Evolutionary conservation across 92 coral and sea anemone genomes (phyloP).

Genomic region (Ricordea florida): DNA sequence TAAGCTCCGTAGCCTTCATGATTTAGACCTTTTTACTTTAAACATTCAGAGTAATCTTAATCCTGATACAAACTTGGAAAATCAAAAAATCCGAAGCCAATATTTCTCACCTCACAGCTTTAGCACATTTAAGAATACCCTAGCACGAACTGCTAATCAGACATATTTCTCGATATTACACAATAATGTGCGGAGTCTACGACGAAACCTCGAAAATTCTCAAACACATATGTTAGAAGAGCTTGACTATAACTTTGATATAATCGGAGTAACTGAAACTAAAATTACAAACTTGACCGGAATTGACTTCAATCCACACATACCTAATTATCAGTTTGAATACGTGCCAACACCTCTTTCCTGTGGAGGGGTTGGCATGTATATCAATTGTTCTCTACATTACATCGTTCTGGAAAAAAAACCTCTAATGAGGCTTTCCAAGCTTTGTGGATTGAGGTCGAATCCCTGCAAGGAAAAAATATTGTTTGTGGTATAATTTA

Average conservation of each 20-base stretch:
- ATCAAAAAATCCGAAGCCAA: not conserved
- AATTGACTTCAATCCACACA: constrained; percentile 14
- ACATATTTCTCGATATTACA: constrained; percentile 10
- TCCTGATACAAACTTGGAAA: constrained; percentile 1
- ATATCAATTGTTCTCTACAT: no score
- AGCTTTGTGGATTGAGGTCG: no score
- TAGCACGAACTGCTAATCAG: not conserved
- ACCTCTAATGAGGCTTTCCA: no score
- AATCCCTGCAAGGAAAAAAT: no score
- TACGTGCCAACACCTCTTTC: constrained; percentile 65
- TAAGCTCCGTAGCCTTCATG: constrained; percentile 23
- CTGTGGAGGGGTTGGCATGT: no score
- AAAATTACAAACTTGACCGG: constrained; percentile 34
- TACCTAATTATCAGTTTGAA: constrained; percentile 57
- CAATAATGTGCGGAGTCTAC: constrained; percentile 33
- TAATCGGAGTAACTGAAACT: constrained; percentile 47
- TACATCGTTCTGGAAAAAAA: no score
- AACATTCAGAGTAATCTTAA: not conserved
- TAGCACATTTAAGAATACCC: not conserved
- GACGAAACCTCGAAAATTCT: constrained; percentile 26
- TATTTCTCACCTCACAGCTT: constrained; percentile 41
- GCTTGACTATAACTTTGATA: constrained; percentile 18
- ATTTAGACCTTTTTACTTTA: constrained; percentile 11
- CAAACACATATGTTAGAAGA: constrained; percentile 44
- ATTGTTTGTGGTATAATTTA: no score